phyloP scores from a whole-genome alignment of 2,888 invertebrate species.

The Syritta pipiens region DNA sequence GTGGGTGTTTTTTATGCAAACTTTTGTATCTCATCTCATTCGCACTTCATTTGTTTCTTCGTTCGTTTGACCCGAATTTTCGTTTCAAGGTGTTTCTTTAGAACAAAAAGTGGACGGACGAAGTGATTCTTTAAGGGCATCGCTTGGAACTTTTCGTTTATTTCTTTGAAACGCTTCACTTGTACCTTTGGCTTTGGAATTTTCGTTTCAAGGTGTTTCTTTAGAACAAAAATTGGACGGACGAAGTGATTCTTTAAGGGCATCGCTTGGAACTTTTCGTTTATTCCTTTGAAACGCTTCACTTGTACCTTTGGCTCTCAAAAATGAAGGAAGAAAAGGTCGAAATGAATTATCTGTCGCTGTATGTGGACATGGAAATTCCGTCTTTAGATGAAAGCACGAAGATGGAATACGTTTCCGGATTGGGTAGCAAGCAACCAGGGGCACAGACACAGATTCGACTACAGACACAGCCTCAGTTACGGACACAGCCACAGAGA shows the following conservation, averaged over 20 bases:
- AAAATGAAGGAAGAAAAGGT: not conserved
- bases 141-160: not conserved
- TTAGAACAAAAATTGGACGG: not conserved
- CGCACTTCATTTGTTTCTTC: too few relatives aligned
- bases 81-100: constrained; percentile 47
- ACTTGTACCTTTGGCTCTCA: too few relatives aligned
- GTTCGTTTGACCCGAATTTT: constrained; percentile 39
- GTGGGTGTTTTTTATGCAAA: not conserved
- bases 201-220: constrained; percentile 41
- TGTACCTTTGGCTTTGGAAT: too few relatives aligned
- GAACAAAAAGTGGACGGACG: not conserved
- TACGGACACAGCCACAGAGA: too few relatives aligned
- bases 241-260: too few relatives aligned
- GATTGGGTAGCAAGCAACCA: too few relatives aligned
- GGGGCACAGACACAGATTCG: too few relatives aligned
- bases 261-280: not conserved
- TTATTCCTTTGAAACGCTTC: not conserved
- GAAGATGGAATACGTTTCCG: constrained; percentile 12
- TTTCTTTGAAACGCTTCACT: not conserved
- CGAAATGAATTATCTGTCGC: not conserved
- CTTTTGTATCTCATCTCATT: not conserved
- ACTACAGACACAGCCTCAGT: too few relatives aligned
- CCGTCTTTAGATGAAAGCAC: too few relatives aligned
- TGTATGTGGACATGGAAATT: constrained; percentile 30
- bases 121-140: too few relatives aligned